phyloP scores from a whole-genome alignment of 2,113 vertebrate genomes.

The Dipodomys merriami region DNA sequence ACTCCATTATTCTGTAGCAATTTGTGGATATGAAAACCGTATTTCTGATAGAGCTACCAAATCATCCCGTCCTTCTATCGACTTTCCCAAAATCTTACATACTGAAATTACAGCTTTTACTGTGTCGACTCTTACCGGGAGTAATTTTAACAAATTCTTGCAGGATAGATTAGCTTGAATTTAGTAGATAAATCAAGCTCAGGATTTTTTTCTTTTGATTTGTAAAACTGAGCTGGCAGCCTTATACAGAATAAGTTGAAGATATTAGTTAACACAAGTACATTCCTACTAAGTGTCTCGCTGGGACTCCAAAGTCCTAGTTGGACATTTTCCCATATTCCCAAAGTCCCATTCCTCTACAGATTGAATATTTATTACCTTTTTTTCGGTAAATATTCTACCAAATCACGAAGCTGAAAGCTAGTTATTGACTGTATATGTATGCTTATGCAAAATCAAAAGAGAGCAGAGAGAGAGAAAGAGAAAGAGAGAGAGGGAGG shows the following conservation, averaged over 20 bases:
- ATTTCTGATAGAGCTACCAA: constrained; percentile 11
- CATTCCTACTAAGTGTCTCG: background rate
- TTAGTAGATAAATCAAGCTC: constrained; percentile 51
- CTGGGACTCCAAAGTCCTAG: background rate
- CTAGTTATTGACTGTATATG: background rate
- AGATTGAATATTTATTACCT: constrained; percentile 4
- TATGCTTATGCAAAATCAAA: background rate
- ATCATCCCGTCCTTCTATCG: constrained; percentile 31
- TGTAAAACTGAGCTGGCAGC: constrained; percentile 42
- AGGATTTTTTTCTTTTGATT: background rate
- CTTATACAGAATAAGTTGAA: constrained; percentile 2
- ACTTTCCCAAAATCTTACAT: constrained; percentile 38
- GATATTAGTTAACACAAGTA: background rate
- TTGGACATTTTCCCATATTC: background rate
- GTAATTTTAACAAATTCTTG: constrained; percentile 66
- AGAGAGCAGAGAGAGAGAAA: background rate
- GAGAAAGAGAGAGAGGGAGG: background rate
- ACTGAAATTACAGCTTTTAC: constrained; percentile 64
- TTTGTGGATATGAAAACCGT: constrained; percentile 38
- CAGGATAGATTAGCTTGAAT: constrained; percentile 52
- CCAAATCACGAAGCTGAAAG: background rate
- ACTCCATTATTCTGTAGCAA: constrained; percentile 34
- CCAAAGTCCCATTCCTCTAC: background rate
- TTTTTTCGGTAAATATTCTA: constrained; percentile 11
- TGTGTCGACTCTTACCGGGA: constrained; percentile 19